Evolutionary conservation across 2,888 invertebrate genomes (phyloP), one percentile per base, ranked within the genome.

Genomic region (Amphipoea lucens): DNA sequence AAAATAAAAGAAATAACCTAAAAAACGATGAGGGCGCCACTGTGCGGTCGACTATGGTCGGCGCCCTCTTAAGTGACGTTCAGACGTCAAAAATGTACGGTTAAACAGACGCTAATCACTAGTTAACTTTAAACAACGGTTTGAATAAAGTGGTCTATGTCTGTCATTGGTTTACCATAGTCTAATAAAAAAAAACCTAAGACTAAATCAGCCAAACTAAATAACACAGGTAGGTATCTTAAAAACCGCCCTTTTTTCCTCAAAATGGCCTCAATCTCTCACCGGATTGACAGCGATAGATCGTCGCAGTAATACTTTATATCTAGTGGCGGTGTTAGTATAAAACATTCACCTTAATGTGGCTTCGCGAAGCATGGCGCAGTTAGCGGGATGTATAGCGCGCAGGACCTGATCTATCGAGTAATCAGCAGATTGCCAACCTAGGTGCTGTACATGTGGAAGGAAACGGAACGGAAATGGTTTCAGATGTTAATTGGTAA

Each of bases 271-370:
- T 76, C 84, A 85, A 87, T 89, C 81, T 86, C 77, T 88, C 84
- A 84, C 85, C 69, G 74, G 87, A 89, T 89, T 88, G 87, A 86
- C 88, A 78, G 87, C 85, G 85, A 87, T 90, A 88, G 85, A 89
- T 91, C 83, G 85, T 82, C 66, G 70, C 84, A 80, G 78, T 75
- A 40, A 76, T 84, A 84, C 84, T 88, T 86, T 91, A 91, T 85
- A 90, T 90, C 83, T 77, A 79, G 82, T 62, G 78, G 85, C 73
- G 85, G 84, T 87, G 89, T 91, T 90, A 83, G 85, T 91, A 95
- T 96, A 92, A 96, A 96, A 95, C 92, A 96, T 96, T 95, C 94
- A 96, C 90, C 88, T 91, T 94, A 93, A 94, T 93, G 93, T 90
- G 89, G 83, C 78, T 78, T 74, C 74, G 83, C 92, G 93, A 95